Base-by-base conservation (phyloP, 2,113 vertebrate genomes). In the Spermophilus dauricus region DNA sequence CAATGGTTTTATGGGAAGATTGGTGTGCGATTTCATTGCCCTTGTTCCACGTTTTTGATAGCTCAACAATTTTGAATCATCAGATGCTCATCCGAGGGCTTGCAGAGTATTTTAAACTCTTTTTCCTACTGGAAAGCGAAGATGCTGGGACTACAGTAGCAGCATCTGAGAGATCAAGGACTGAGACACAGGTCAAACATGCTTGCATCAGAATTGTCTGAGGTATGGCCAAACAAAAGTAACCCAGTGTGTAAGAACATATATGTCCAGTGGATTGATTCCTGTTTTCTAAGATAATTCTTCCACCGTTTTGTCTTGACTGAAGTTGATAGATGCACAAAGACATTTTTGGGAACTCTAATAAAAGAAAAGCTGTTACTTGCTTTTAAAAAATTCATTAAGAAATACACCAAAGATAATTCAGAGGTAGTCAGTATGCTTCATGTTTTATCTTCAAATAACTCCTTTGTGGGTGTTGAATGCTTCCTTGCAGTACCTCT, bases 401-500 rank as follows among this genome's bases (percentile, higher is more conserved):
- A 92, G 75, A 96, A 83, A 84, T 78, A 82, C 45, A 94, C 87
- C 26, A 34, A 81, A 97, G 37, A 94, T 86, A 89, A 85, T 84
- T 30, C 37, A 94, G 76, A 93, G 91, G 39, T 3, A 96, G 42
- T 37, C 65, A 51, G 83, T 94, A 89, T 51, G 91, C 56, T 89
- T 95, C 91, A 87, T 91, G 95, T 96, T 95, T 97, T 86, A 93
- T 96, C 32, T 93, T 96, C 94, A 95, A 97, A 90, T 97, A 73
- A 95, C 65, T 96, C 80, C 63, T 82, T 78, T 58, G 84, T 58
- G 61, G 93, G 73, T 42, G 24, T 45, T 86, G 48, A 93, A 72
- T 97, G 34, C 11, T 93, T 97, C 92, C 81, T 85, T 86, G 5
- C 65, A 67, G 24, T 26, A 45, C 37, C 63, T 98, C 80, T 81